These are phyloP conservation scores for chimpanzee (Pan troglodytes) DNA, from an alignment of 2,113 vertebrate species.

Conservation along the genomic window NHGRI_mPanTro3-v2.1_pri NC_072411.2:65002501-65003000, in stretches of 20 bases:
- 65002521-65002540: neutral
- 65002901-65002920: neutral
- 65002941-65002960: slow-evolving; percentile 55
- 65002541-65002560: neutral
- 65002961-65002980: neutral
- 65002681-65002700: neutral
- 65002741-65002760: neutral
- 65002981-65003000: neutral
- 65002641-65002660: neutral
- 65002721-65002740: neutral
- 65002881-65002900: slow-evolving; percentile 15
- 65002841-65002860: slow-evolving; percentile 47
- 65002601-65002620: neutral
- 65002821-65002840: neutral
- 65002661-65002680: neutral
- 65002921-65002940: slow-evolving; percentile 27
- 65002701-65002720: slow-evolving; percentile 21
- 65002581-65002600: neutral
- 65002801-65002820: neutral
- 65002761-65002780: neutral
- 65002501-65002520: neutral
- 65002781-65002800: neutral
- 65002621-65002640: neutral
- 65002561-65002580: neutral
- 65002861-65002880: neutral